phyloP scores from a whole-genome alignment of 2,113 vertebrate genomes.

The Cyrtonyx montezumae region DNA sequence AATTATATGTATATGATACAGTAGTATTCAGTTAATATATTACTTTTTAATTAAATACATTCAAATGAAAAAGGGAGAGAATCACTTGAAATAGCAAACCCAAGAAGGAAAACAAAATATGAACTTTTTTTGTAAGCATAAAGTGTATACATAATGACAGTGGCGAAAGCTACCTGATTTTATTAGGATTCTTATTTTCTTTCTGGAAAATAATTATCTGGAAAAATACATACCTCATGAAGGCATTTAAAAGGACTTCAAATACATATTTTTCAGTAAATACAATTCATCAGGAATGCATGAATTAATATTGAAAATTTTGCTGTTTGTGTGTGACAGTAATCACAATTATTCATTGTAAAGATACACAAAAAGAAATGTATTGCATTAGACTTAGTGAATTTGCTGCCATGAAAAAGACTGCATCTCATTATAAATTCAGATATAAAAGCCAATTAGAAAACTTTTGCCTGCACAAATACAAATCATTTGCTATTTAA shows the following conservation, averaged over 20 bases:
- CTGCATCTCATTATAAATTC: background rate
- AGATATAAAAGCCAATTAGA: fast-evolving
- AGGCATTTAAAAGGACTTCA: background rate
- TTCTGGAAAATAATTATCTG: background rate
- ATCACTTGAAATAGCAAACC: background rate
- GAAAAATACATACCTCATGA: background rate
- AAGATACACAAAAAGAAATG: background rate
- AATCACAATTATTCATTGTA: background rate
- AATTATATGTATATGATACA: background rate
- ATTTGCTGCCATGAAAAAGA: background rate
- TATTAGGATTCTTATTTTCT: background rate
- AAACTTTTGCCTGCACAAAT: background rate
- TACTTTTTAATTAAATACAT: background rate
- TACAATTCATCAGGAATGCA: background rate
- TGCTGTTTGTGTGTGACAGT: background rate
- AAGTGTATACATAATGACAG: background rate
- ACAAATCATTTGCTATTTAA: background rate
- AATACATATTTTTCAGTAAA: background rate
- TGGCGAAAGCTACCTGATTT: background rate
- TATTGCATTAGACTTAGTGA: background rate
- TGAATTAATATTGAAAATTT: background rate
- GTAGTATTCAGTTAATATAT: background rate
- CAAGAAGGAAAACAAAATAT: background rate
- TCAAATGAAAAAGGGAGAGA: background rate
- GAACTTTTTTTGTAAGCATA: background rate